Evolutionary conservation across 2,888 invertebrate genomes (phyloP).

Genomic region (Minunthozetes semirufus): DNA sequence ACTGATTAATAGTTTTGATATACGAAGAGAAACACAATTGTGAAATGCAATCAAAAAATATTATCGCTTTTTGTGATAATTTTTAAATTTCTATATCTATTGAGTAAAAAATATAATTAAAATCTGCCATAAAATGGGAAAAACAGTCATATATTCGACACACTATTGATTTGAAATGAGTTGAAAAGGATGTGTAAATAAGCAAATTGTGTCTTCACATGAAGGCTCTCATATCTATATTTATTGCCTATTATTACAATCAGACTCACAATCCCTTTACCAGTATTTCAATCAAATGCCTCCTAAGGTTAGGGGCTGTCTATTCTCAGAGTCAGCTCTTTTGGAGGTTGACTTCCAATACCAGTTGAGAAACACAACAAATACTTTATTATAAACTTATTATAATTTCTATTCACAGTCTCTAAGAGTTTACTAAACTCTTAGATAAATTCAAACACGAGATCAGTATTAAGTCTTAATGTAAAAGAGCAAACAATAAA

Average conservation of each 20-base stretch:
- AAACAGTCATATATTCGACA: too few relatives aligned
- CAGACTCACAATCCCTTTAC: too few relatives aligned
- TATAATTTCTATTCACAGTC: neutral
- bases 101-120: neutral
- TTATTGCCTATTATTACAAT: too few relatives aligned
- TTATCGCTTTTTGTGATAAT: neutral
- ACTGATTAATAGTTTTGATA: neutral
- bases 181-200: constrained; percentile 16
- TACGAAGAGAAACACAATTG: neutral
- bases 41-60: neutral
- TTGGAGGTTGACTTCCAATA: too few relatives aligned
- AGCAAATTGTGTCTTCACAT: neutral
- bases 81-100: neutral
- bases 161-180: neutral
- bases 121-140: neutral
- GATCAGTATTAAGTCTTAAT: neutral
- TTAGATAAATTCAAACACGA: neutral
- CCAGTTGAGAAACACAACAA: neutral
- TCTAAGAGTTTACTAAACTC: neutral
- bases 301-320: too few relatives aligned
- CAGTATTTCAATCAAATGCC: too few relatives aligned
- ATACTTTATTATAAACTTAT: neutral
- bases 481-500: neutral
- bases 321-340: too few relatives aligned
- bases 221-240: too few relatives aligned